Conservation (phyloP, 2,113 vertebrate genomes). For the Acanthochromis polyacanthus region DNA sequence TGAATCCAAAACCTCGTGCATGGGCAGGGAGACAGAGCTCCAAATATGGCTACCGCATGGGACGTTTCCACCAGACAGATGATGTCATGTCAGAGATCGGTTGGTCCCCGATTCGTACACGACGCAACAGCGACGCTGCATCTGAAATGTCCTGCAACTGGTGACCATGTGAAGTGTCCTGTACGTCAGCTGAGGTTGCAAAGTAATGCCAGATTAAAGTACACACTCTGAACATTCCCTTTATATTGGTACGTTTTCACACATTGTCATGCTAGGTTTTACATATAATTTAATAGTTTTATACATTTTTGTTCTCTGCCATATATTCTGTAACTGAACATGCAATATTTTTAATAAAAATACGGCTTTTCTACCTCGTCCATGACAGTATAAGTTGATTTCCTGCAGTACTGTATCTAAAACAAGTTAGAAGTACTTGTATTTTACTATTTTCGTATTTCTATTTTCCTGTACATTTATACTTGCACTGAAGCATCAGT, state of each 20-base stretch:
- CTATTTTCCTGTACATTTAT: too few species aligned
- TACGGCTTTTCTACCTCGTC: neutral
- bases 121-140: constrained; percentile 85
- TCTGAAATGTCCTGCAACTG: constrained; percentile 88
- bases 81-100: constrained; percentile 83
- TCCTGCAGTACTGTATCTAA: too few species aligned
- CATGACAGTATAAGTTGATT: neutral
- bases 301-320: neutral
- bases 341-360: constrained; percentile 15
- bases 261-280: neutral
- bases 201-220: neutral
- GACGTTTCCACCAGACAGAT: constrained; percentile 61
- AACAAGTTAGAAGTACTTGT: too few species aligned
- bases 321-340: constrained; percentile 3
- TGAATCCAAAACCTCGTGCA: constrained; percentile 83
- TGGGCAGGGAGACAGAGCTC: constrained; percentile 76
- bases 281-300: constrained; percentile 1
- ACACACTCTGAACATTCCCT: constrained; percentile 14
- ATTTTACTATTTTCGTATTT: too few species aligned
- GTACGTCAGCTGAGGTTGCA: neutral
- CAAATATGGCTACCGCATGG: constrained; percentile 55
- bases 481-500: too few species aligned
- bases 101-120: constrained; percentile 80
- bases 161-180: constrained; percentile 57
- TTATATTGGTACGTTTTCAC: constrained; percentile 5